A percentile compares a stretch with the other conserved stretches of the same genome.
Evolutionary conservation across 2,888 invertebrate species (phyloP).

Genomic region (Agonopterix heracliana): DNA sequence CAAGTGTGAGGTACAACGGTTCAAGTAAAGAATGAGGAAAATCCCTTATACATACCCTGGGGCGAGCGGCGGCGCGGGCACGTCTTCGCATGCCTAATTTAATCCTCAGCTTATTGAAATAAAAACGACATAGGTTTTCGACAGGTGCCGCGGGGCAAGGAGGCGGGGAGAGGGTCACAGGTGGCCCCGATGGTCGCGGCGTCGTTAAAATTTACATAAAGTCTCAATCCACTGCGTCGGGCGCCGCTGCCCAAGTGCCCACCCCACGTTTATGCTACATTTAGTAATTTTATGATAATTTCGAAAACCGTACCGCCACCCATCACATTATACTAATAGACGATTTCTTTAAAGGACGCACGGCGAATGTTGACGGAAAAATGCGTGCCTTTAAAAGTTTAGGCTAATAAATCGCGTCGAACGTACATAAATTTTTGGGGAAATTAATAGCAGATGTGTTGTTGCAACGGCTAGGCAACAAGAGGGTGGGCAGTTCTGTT

Average conservation of each 20-base stretch:
- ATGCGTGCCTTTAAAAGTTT: slow-evolving; percentile 63
- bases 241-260: slow-evolving; percentile 46
- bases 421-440: slow-evolving; percentile 60
- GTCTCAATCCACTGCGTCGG: slow-evolving; percentile 73
- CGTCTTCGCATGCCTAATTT: slow-evolving; percentile 71
- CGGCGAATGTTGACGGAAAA: slow-evolving; percentile 43
- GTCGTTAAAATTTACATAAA: slow-evolving; percentile 77
- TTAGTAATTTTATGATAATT: slow-evolving; percentile 78
- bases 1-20: slow-evolving; percentile 24
- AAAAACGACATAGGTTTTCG: slow-evolving; percentile 76
- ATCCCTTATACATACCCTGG: slow-evolving; percentile 18
- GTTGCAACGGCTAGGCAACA: slow-evolving; percentile 49
- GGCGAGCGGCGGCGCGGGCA: slow-evolving; percentile 30
- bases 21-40: slow-evolving; percentile 24
- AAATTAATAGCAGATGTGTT: slow-evolving; percentile 74
- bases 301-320: slow-evolving; percentile 73
- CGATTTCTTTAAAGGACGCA: slow-evolving; percentile 52
- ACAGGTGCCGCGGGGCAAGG: slow-evolving; percentile 62
- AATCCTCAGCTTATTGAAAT: slow-evolving; percentile 74
- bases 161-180: slow-evolving; percentile 58
- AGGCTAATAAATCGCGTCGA: slow-evolving; percentile 66
- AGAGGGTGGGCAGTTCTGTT: slow-evolving; percentile 46
- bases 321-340: slow-evolving; percentile 77
- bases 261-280: slow-evolving; percentile 76
- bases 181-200: slow-evolving; percentile 74